These are phyloP conservation scores for Emydocephalus ijimae DNA, from an alignment of 2,113 vertebrate species.

Conservation along the genomic window DNA sequence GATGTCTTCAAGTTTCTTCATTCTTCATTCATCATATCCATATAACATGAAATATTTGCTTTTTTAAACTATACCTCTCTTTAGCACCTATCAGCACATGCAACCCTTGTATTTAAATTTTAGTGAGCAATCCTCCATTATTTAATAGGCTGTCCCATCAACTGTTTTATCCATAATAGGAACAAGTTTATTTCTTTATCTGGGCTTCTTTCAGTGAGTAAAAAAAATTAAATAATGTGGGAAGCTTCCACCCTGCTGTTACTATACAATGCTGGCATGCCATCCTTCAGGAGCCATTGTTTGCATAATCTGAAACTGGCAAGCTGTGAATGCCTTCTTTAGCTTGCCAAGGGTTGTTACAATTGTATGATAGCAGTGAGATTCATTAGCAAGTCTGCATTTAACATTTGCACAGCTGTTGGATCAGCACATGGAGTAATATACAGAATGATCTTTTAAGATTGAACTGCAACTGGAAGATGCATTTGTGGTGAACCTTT, in stretches of 20 bases:
- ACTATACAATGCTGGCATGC: background rate
- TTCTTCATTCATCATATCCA: background rate
- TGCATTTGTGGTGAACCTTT: background rate
- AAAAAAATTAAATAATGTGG: background rate
- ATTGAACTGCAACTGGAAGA: background rate
- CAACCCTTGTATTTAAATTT: background rate
- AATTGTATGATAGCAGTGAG: background rate
- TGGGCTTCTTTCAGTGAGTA: background rate
- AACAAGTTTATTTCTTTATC: background rate
- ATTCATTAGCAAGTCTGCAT: background rate
- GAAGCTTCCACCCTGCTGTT: background rate
- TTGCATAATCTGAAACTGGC: background rate
- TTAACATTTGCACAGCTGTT: conserved; percentile 7
- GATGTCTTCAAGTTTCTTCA: background rate
- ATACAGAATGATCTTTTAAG: background rate
- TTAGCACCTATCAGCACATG: background rate
- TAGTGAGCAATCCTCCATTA: background rate
- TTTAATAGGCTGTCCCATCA: background rate
- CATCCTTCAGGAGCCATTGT: background rate
- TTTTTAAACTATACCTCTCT: background rate
- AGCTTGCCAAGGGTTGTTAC: background rate
- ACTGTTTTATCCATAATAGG: background rate
- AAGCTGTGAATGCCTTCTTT: background rate
- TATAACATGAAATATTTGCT: background rate
- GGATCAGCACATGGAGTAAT: background rate